A percentile compares a stretch with the other conserved stretches of the same genome.
Conservation (phyloP, 1,140 invertebrate species). For the Phymorhynchus buccinoides region DNA sequence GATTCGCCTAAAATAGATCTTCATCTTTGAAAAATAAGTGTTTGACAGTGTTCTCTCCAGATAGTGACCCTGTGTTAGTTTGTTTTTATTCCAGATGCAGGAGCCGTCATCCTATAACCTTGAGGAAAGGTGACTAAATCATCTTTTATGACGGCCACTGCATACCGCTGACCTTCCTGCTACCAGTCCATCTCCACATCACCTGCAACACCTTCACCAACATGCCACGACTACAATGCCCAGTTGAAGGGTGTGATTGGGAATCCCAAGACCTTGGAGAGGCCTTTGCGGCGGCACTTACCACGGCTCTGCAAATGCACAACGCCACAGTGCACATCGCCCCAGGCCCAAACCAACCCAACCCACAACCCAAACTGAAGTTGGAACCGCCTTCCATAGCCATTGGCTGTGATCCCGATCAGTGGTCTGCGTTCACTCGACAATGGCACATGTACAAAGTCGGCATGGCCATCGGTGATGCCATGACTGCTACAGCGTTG, state of each 20-base stretch:
- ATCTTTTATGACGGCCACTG: too few species aligned
- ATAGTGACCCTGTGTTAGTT: too few species aligned
- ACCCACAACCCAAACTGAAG: constrained; percentile 41
- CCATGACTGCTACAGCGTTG: constrained; percentile 22
- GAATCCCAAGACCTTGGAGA: constrained; percentile 45
- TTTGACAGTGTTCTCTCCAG: too few species aligned
- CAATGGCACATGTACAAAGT: constrained; percentile 35
- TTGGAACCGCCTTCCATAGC: constrained; percentile 37
- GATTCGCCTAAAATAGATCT: too few species aligned
- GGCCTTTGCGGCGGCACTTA: constrained; percentile 45
- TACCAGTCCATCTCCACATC: not conserved
- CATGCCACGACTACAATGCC: constrained; percentile 36
- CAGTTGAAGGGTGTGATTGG: constrained; percentile 47
- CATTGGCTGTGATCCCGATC: constrained; percentile 43
- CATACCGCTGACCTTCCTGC: too few species aligned
- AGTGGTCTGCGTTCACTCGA: constrained; percentile 45
- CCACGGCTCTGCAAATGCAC: constrained; percentile 47
- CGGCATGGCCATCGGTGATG: not conserved
- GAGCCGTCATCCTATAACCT: too few species aligned
- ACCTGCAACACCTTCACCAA: constrained; percentile 1
- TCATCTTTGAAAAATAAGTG: too few species aligned
- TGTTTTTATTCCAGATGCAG: too few species aligned
- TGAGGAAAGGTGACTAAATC: too few species aligned
- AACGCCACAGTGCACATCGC: constrained; percentile 39
- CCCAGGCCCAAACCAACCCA: not conserved